Conservation (phyloP, 1,140 invertebrate genomes). For the Acromyrmex charruanus region DNA sequence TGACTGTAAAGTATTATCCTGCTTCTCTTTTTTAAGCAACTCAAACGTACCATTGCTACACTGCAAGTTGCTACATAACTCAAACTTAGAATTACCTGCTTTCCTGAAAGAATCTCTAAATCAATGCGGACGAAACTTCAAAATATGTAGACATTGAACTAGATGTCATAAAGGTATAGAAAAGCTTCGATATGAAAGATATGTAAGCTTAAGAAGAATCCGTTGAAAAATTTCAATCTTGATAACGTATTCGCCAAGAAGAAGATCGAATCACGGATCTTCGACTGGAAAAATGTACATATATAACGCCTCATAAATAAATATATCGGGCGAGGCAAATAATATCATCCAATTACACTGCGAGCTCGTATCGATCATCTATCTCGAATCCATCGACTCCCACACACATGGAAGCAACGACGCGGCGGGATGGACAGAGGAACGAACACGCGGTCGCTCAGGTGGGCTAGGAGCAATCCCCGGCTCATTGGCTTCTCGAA, state of each 20-base stretch:
- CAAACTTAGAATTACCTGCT: conserved; percentile 44
- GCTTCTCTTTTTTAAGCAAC: conserved; percentile 55
- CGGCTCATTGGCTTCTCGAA: conserved; percentile 59
- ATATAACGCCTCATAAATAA: conserved; percentile 40
- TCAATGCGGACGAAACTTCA: conserved; percentile 1
- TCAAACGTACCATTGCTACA: conserved; percentile 17
- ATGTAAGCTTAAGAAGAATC: neutral
- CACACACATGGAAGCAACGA: conserved; percentile 17
- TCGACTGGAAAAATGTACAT: conserved; percentile 2
- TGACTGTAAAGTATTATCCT: conserved; percentile 23
- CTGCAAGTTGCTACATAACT: conserved; percentile 29
- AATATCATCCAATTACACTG: conserved; percentile 60
- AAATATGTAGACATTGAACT: conserved; percentile 1
- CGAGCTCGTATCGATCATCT: conserved; percentile 45
- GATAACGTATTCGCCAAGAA: conserved; percentile 8
- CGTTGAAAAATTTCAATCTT: conserved; percentile 32
- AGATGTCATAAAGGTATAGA: neutral
- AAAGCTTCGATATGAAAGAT: neutral
- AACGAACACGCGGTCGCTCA: conserved; percentile 35
- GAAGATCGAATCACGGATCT: conserved; percentile 18
- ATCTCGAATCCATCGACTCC: conserved; percentile 49
- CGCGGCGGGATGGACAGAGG: neutral
- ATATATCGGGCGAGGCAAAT: conserved; percentile 52
- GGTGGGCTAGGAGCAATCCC: conserved; percentile 57
- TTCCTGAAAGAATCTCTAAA: neutral